Percentiles rank a stretch among this genome's conserved stretches.
These are phyloP conservation scores for Batillaria attramentaria DNA, from an alignment of 1,140 invertebrate species.

Conservation along the genomic window DNA sequence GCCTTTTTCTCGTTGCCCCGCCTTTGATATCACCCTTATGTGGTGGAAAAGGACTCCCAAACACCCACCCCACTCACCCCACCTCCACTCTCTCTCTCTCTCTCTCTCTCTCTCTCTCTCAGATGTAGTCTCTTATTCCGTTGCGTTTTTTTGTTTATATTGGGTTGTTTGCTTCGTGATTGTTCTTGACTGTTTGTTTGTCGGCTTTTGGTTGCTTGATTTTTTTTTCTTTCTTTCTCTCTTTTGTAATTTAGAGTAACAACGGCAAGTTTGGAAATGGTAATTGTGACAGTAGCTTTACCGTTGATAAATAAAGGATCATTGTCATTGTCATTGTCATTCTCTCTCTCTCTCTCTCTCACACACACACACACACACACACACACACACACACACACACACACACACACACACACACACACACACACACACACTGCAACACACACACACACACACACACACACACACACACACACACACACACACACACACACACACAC, in stretches of 20 bases:
- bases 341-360: background rate
- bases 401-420: background rate
- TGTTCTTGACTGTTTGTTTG: background rate
- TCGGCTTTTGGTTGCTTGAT: background rate
- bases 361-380: conserved; percentile 13
- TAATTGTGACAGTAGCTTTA: background rate
- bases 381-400: background rate
- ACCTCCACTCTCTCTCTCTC: too few species aligned
- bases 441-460: conserved; percentile 16
- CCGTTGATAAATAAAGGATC: background rate
- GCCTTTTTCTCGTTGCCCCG: too few species aligned
- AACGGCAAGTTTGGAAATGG: background rate
- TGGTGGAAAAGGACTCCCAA: too few species aligned
- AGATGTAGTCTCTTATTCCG: too few species aligned
- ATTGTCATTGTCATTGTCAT: background rate
- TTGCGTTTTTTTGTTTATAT: too few species aligned
- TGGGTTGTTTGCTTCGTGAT: background rate
- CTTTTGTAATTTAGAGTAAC: background rate
- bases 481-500: conserved; percentile 16
- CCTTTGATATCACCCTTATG: too few species aligned
- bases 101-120: too few species aligned
- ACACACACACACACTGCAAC: conserved; percentile 8
- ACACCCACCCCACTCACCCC: too few species aligned
- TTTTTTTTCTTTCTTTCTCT: background rate
- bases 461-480: conserved; percentile 16